Evolutionary conservation across 2,888 invertebrate species (phyloP), one percentile per base, ranked within the genome.

Genomic region (Macaria liturata): DNA sequence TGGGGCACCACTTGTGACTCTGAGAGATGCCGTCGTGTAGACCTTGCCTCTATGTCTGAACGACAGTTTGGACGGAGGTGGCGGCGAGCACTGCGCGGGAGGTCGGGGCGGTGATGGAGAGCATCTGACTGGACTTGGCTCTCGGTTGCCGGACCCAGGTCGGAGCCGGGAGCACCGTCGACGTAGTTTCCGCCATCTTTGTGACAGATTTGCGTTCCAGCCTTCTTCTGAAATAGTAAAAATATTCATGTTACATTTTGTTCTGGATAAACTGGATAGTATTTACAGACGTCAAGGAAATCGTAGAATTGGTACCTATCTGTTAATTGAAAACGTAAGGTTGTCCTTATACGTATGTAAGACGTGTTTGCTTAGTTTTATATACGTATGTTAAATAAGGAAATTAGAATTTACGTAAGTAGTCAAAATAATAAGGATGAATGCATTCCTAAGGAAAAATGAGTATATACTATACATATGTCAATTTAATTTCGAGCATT

Each of bases 121-220:
- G 62, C 93, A 89, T 54, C 93, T 93, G 9, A 93, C 91, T 42
- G 93, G 92, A 63, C 92, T 93, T 31, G 90, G 87, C 62, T 93
- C 93, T 4, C 91, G 86, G 63, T 88, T 92, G 4, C 93, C 91
- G 7, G 94, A 93, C 32, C 94, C 93, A 70, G 95, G 95, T 68
- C 95, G 93, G 61, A 95, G 88, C 52, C 95, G 92, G 54, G 94
- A 94, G 80, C 95, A 95, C 69, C 95, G 93, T 59, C 95, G 93
- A 37, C 95, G 93, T 61, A 96, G 88, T 75, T 95, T 94, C 69
- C 95, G 92, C 95, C 95, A 96, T 88, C 95, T 93, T 81, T 95
- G 95, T 49, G 95, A 95, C 66, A 96, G 92, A 76, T 95, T 95
- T 67, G 95, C 95, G 81, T 95, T 95, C 95, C 95, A 95, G 75